A percentile compares a stretch with the other conserved stretches of the same genome.
These are phyloP conservation scores for Pogonognathellus flavescens DNA, from an alignment of 1,140 invertebrate genomes.

Conservation along the genomic window DNA sequence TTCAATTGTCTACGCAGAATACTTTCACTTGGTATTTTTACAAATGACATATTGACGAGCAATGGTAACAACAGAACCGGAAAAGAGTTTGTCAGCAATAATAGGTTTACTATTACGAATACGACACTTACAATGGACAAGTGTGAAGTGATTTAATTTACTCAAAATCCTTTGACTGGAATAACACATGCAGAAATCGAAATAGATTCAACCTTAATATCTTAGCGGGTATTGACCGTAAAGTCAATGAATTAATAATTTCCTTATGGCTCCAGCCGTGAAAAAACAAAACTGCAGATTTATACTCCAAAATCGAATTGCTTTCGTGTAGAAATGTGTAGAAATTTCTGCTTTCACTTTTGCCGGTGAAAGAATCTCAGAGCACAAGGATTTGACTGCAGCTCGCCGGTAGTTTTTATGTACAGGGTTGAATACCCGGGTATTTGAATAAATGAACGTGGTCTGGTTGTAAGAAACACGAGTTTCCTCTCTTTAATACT, in stretches of 20 bases:
- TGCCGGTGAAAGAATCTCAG: not conserved
- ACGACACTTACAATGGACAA: constrained; percentile 19
- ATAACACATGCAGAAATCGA: constrained; percentile 53
- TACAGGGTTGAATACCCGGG: constrained; percentile 31
- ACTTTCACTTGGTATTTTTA: constrained; percentile 40
- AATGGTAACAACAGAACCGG: not conserved
- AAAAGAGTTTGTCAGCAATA: not conserved
- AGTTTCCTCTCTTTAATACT: not conserved
- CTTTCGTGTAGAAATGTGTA: too few relatives aligned
- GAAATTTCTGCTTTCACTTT: constrained; percentile 16
- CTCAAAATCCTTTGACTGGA: constrained; percentile 38
- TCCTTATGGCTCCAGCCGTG: not conserved
- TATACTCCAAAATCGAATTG: too few relatives aligned
- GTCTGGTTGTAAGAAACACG: not conserved
- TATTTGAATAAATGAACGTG: constrained; percentile 24
- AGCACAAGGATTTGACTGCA: constrained; percentile 17
- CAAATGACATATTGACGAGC: constrained; percentile 2
- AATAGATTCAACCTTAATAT: constrained; percentile 12
- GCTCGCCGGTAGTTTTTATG: constrained; percentile 1
- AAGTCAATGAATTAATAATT: too few relatives aligned
- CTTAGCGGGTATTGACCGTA: not conserved
- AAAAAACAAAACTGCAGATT: not conserved
- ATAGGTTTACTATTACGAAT: not conserved
- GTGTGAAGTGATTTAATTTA: constrained; percentile 5
- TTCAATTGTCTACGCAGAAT: constrained; percentile 37